A percentile compares a stretch with the other conserved stretches of the same genome.
Evolutionary conservation across 1,140 invertebrate genomes (phyloP).

Genomic region (Physella acuta): DNA sequence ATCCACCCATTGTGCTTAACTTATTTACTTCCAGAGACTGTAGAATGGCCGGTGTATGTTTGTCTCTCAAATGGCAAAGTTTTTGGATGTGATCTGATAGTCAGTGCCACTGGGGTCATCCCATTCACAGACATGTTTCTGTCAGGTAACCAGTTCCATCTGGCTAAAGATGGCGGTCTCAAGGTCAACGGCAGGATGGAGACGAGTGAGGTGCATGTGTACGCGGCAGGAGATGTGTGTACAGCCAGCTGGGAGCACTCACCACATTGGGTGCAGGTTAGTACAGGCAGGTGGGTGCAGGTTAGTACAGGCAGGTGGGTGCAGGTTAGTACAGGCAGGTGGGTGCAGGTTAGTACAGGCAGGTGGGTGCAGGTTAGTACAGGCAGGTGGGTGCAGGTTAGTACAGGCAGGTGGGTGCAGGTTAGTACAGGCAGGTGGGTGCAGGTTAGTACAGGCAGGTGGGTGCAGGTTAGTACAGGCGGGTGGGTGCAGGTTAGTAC

Average conservation of each 20-base stretch:
- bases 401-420: no score
- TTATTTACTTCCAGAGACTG: constrained; percentile 28
- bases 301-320: no score
- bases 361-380: no score
- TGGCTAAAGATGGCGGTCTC: constrained; percentile 70
- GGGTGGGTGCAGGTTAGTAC: no score
- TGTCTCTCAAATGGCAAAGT: constrained; percentile 75
- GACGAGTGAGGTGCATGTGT: constrained; percentile 78
- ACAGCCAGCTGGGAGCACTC: constrained; percentile 75
- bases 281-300: no score
- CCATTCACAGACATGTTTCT: constrained; percentile 63
- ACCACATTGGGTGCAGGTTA: constrained; percentile 83
- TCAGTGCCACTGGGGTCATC: constrained; percentile 92
- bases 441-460: no score
- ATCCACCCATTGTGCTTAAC: not conserved
- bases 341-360: no score
- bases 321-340: no score
- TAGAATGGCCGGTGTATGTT: constrained; percentile 73
- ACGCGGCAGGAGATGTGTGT: constrained; percentile 93
- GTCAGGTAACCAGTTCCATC: constrained; percentile 62
- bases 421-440: no score
- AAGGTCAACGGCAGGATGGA: constrained; percentile 83
- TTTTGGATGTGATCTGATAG: constrained; percentile 85
- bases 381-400: no score
- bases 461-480: no score